Percentiles rank a stretch among this genome's conserved stretches.
Conservation (phyloP, 2,888 invertebrate genomes). For the Eilema depressum region DNA sequence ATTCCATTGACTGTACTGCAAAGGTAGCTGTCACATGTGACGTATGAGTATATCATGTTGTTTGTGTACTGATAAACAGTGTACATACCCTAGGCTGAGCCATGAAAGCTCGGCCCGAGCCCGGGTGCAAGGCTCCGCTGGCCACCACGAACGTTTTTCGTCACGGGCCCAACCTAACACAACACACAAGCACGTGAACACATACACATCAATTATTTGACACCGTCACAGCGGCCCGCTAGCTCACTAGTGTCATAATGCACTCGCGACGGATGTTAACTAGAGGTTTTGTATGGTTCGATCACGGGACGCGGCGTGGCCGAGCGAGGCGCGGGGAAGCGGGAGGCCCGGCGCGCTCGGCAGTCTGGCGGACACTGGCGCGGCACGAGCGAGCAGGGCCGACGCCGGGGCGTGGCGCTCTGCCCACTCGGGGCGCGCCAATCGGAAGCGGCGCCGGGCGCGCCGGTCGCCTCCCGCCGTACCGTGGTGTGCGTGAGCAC, state of each 20-base stretch:
- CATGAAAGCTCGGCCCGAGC: slow-evolving; percentile 93
- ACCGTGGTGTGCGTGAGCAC: slow-evolving; percentile 26
- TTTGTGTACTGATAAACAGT: slow-evolving; percentile 45
- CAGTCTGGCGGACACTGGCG: slow-evolving; percentile 86
- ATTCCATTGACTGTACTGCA: slow-evolving; percentile 57
- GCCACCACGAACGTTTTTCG: slow-evolving; percentile 85
- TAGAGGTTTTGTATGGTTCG: slow-evolving; percentile 70
- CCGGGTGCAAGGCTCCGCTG: slow-evolving; percentile 86
- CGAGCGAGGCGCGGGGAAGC: slow-evolving; percentile 86
- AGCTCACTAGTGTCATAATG: slow-evolving; percentile 87
- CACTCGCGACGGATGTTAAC: slow-evolving; percentile 81
- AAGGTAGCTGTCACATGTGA: slow-evolving; percentile 33
- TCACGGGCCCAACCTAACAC: slow-evolving; percentile 84
- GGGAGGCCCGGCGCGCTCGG: slow-evolving; percentile 87
- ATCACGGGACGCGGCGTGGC: slow-evolving; percentile 81
- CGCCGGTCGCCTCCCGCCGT: slow-evolving; percentile 35
- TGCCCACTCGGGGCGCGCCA: slow-evolving; percentile 58
- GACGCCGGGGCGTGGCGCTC: slow-evolving; percentile 73
- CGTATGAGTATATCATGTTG: slow-evolving; percentile 51
- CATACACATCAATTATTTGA: slow-evolving; percentile 81
- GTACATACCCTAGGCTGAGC: slow-evolving; percentile 96
- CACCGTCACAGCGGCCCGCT: slow-evolving; percentile 87
- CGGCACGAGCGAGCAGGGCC: slow-evolving; percentile 69
- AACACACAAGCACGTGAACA: slow-evolving; percentile 85
- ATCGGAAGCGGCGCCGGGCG: slow-evolving; percentile 48